Percentiles rank a stretch among this genome's conserved stretches.
Evolutionary conservation across 2,888 invertebrate species (phyloP).

Genomic region (Oligia latruncula): DNA sequence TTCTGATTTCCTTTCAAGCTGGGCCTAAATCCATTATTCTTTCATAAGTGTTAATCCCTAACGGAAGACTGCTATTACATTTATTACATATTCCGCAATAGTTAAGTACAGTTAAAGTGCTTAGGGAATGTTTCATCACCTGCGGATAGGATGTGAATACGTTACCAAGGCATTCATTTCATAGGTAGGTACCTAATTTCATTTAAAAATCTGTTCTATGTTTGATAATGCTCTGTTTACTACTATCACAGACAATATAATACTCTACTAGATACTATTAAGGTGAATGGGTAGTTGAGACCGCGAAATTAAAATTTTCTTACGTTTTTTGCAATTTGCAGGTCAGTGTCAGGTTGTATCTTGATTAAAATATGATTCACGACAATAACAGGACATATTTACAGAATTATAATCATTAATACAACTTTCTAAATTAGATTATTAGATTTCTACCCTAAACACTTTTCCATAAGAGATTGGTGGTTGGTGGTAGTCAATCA

Average conservation of each 20-base stretch:
- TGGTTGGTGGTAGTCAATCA: background rate
- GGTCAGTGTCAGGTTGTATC: too few relatives aligned
- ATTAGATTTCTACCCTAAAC: too few relatives aligned
- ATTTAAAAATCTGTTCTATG: background rate
- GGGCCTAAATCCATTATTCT: slow-evolving; percentile 19
- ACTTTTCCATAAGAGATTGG: too few relatives aligned
- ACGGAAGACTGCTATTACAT: slow-evolving; percentile 28
- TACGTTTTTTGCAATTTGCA: too few relatives aligned
- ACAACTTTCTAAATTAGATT: too few relatives aligned
- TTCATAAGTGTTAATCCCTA: slow-evolving; percentile 12
- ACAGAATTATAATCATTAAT: too few relatives aligned
- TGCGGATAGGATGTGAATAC: background rate
- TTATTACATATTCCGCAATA: slow-evolving; percentile 19
- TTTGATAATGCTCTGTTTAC: background rate
- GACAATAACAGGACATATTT: too few relatives aligned
- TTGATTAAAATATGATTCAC: too few relatives aligned
- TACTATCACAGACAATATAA: background rate
- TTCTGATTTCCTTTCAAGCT: slow-evolving; percentile 30
- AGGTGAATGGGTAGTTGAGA: too few relatives aligned
- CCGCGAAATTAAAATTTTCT: too few relatives aligned
- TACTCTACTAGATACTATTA: too few relatives aligned
- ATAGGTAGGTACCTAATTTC: background rate
- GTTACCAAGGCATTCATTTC: background rate
- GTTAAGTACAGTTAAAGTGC: background rate
- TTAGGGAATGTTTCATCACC: background rate